Conservation (phyloP, 2,797 vertebrate genomes). For the Chelidonichthys spinosus region DNA sequence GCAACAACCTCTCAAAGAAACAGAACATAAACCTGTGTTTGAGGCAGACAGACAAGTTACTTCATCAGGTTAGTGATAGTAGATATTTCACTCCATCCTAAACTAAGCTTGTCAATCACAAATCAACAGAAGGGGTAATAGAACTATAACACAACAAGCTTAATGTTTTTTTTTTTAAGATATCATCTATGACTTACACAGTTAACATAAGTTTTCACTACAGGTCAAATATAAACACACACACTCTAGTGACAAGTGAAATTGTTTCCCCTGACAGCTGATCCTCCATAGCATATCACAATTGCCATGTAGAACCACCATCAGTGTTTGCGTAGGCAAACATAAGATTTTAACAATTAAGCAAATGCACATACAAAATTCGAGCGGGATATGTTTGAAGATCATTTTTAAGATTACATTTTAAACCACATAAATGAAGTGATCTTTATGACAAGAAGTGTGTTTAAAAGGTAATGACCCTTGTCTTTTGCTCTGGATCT, state of each 20-base stretch:
- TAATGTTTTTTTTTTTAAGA: neutral
- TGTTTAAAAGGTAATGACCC: neutral
- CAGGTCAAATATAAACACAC: neutral
- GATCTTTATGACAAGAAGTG: neutral
- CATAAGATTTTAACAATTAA: too few species aligned
- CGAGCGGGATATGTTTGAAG: neutral
- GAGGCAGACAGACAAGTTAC: neutral
- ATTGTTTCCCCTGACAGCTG: neutral
- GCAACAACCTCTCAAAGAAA: slow-evolving; percentile 16
- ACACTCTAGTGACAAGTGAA: neutral
- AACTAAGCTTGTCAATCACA: neutral
- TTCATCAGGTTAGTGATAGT: neutral
- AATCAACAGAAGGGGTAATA: neutral
- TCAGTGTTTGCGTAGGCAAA: neutral
- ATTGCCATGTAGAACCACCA: too few species aligned
- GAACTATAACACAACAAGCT: neutral
- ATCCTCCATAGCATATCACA: neutral
- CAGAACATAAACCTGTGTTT: slow-evolving; percentile 19
- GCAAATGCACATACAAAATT: neutral
- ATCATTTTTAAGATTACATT: neutral
- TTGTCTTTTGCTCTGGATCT: neutral
- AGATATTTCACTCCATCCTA: neutral
- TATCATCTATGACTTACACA: too few species aligned
- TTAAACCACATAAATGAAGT: neutral
- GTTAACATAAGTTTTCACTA: neutral